Base-by-base conservation (phyloP, 2,113 vertebrate species). In the Gyps fulvus region DNA sequence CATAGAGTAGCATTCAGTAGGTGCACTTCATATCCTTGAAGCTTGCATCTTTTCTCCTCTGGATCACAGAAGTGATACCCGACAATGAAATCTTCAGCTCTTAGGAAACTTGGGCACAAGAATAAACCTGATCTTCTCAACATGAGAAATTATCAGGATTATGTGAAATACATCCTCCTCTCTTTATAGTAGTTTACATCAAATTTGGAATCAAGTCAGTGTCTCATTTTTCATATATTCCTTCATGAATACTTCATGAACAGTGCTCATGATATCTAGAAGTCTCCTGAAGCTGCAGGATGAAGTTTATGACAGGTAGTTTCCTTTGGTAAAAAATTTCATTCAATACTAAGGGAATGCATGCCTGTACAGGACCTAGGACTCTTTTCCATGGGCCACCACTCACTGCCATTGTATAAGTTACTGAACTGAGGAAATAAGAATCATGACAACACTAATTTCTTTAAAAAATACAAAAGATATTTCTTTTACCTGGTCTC, bases 341-440 rank as follows among this genome's bases (percentile, higher is more conserved):
- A 3, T 42, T 82, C 2, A 8, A 14, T 32, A 73, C 11, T n/a
- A 79, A 65, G 9, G 23, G 50, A 87, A 89, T 25, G 3, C 7
- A 16, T 55, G 14, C 13, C 45, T 38, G 12, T 10, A 29, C 19
- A 58, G 25, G 34, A 93, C 10, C 16, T 7, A 59, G 11, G 77
- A 49, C 3, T 43, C 32, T 57, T 50, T 16, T n/a, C 43, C 55
- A 40, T 0, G 0, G 31, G 13, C 43, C 16, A 63, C 14, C 78
- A 21, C 4, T 17, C 78, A 21, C 4, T 17, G 62, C 27, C 43
- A n/a, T 2, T 43, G 20, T 17, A 59, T 47, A 74, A 69, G 59
- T 52, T 22, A 66, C 10, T 1, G 0, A 84, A 43, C 7, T 0
- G 0, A 27, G 47, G 42, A 67, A 82, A 38, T 42, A 58, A 38